phyloP scores from a whole-genome alignment of 2,113 vertebrate species.

The Lota lota region DNA sequence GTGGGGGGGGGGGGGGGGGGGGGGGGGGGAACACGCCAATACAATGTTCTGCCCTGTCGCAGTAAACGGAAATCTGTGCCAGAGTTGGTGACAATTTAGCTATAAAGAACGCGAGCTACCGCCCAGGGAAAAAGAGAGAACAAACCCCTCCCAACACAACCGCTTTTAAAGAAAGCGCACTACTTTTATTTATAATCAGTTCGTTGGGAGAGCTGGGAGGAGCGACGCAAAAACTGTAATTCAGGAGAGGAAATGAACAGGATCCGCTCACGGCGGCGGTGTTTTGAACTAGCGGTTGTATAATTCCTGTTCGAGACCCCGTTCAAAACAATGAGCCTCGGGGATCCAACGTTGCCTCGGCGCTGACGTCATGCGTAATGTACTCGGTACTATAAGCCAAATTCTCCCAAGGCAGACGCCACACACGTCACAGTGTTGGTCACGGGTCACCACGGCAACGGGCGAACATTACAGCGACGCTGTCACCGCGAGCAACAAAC shows the following conservation, averaged over 20 bases:
- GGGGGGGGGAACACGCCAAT: slow-evolving; percentile 52
- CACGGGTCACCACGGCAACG: slow-evolving; percentile 27
- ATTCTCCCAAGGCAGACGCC: slow-evolving; percentile 34
- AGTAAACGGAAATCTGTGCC: slow-evolving; percentile 53
- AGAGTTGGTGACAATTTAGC: slow-evolving; percentile 42
- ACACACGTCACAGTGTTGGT: slow-evolving; percentile 35
- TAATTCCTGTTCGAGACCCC: slow-evolving; percentile 17
- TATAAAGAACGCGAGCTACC: slow-evolving; percentile 38
- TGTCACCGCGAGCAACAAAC: slow-evolving; percentile 39
- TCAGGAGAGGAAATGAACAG: slow-evolving; percentile 22
- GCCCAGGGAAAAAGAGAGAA: slow-evolving; percentile 4
- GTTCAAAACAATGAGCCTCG: slow-evolving; percentile 38
- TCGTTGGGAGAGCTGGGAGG: no score
- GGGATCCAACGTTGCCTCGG: slow-evolving; percentile 36
- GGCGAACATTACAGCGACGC: slow-evolving; percentile 58
- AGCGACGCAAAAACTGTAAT: slow-evolving; percentile 1
- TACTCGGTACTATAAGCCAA: slow-evolving; percentile 43
- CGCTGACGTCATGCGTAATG: slow-evolving; percentile 52
- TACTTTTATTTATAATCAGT: no score
- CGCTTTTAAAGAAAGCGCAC: no score
- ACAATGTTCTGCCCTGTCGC: slow-evolving; percentile 41
- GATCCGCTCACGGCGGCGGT: slow-evolving; percentile 23
- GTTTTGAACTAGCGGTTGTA: slow-evolving; percentile 36
- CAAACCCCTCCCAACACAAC: no score
- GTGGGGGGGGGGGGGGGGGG: no score